Evolutionary conservation across 1,140 invertebrate genomes (phyloP).

Genomic region (Sarcophaga peregrina): DNA sequence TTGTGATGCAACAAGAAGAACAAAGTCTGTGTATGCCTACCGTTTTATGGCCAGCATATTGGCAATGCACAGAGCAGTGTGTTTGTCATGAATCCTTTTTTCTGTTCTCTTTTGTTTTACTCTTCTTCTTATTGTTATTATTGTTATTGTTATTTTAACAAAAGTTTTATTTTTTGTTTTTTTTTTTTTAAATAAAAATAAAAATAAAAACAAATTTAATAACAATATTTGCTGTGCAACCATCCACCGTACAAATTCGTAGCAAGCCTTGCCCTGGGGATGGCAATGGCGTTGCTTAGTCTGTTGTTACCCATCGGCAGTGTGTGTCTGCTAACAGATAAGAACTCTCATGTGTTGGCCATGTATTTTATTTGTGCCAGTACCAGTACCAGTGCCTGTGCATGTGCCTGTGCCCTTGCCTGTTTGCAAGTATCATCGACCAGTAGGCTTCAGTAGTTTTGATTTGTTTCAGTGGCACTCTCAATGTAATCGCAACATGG

Average conservation of each 20-base stretch:
- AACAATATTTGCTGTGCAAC: constrained; percentile 30
- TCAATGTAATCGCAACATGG: constrained; percentile 23
- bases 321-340: constrained; percentile 35
- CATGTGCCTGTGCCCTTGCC: background rate
- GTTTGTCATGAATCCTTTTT: constrained; percentile 15
- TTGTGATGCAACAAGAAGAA: too few species aligned
- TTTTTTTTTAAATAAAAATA: too few species aligned
- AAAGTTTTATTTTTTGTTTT: constrained; percentile 16
- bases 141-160: constrained; percentile 33
- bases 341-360: constrained; percentile 11
- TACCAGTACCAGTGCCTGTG: constrained; percentile 38
- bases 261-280: background rate
- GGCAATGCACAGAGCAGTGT: background rate
- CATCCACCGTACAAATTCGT: background rate
- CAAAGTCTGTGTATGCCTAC: too few species aligned
- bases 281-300: constrained; percentile 37
- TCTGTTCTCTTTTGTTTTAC: constrained; percentile 17
- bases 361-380: constrained; percentile 42
- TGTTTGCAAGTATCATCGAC: constrained; percentile 15
- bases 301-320: constrained; percentile 38
- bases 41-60: too few species aligned
- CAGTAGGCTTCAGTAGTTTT: constrained; percentile 43
- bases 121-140: background rate
- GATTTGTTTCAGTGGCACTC: constrained; percentile 46
- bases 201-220: background rate